Conservation (phyloP, 2,888 invertebrate species). For the Zonitis immaculata region DNA sequence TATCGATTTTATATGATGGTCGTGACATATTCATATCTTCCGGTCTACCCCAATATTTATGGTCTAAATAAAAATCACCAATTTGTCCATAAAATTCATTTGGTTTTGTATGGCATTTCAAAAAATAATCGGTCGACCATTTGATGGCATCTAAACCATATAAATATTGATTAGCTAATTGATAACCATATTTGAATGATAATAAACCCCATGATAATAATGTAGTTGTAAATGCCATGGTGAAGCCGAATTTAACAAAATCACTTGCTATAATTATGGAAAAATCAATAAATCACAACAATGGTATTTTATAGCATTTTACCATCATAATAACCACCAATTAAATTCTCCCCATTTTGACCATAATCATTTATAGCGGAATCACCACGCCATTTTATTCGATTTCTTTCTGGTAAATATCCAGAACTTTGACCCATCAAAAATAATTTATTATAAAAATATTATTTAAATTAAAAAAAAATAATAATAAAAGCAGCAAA, state of each 20-base stretch:
- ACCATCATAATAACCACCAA: slow-evolving; percentile 58
- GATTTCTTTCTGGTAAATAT: slow-evolving; percentile 49
- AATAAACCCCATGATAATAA: slow-evolving; percentile 54
- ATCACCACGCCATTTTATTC: slow-evolving; percentile 54
- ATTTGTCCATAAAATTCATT: slow-evolving; percentile 56
- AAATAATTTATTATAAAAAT: not conserved
- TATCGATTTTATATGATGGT: slow-evolving; percentile 56
- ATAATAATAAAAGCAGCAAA: not conserved
- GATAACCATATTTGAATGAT: slow-evolving; percentile 51
- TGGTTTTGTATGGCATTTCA: slow-evolving; percentile 54
- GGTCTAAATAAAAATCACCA: slow-evolving; percentile 55
- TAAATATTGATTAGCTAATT: slow-evolving; percentile 48
- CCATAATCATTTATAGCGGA: slow-evolving; percentile 52
- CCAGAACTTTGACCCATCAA: slow-evolving; percentile 45
- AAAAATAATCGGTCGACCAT: slow-evolving; percentile 59
- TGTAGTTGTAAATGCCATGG: slow-evolving; percentile 54
- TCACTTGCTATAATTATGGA: slow-evolving; percentile 48
- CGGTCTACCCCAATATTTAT: slow-evolving; percentile 58
- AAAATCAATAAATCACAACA: slow-evolving; percentile 7
- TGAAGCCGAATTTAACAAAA: slow-evolving; percentile 56
- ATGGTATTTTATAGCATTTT: no score
- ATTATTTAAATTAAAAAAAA: no score
- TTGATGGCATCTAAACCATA: slow-evolving; percentile 49
- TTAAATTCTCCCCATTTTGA: slow-evolving; percentile 51
- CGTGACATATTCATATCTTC: slow-evolving; percentile 57